Evolutionary conservation across 2,797 vertebrate genomes (phyloP).

Genomic region (Eulemur albifrons): DNA sequence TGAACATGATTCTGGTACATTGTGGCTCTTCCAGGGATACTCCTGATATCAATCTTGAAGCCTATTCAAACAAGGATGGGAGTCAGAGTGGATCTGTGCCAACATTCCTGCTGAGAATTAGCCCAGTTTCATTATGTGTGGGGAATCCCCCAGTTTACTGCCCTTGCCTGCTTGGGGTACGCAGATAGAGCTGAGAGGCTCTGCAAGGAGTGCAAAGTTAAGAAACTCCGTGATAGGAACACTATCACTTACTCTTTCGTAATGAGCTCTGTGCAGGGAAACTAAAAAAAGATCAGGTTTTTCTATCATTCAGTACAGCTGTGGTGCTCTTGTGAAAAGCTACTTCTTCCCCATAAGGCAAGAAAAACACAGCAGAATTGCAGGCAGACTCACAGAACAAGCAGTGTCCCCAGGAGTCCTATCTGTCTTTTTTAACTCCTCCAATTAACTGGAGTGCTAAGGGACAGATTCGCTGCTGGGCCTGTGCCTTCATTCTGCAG

Average conservation of each 20-base stretch:
- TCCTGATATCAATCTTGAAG: slow-evolving; percentile 82
- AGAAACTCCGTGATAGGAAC: slow-evolving; percentile 55
- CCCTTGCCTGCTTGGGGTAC: slow-evolving; percentile 69
- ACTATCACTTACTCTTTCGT: slow-evolving; percentile 77
- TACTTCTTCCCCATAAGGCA: slow-evolving; percentile 43
- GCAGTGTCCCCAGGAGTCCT: not conserved
- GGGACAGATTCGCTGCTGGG: not conserved
- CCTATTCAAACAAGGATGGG: slow-evolving; percentile 78
- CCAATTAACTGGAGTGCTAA: not conserved
- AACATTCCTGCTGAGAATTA: slow-evolving; percentile 83
- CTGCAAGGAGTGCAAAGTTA: slow-evolving; percentile 71
- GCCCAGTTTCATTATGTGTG: slow-evolving; percentile 79
- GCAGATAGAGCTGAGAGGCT: slow-evolving; percentile 61
- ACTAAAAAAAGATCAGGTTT: slow-evolving; percentile 63
- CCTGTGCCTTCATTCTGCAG: not conserved
- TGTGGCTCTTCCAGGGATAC: slow-evolving; percentile 74
- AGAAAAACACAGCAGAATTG: slow-evolving; percentile 20
- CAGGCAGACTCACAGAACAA: not conserved
- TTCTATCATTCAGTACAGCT: slow-evolving; percentile 51
- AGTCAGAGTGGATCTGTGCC: slow-evolving; percentile 80
- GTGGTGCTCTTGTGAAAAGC: slow-evolving; percentile 56
- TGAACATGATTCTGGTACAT: slow-evolving; percentile 56
- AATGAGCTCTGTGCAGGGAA: slow-evolving; percentile 69
- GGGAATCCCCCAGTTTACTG: slow-evolving; percentile 73
- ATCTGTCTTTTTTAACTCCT: not conserved